phyloP scores from a whole-genome alignment of 2,113 vertebrate genomes.

The Sander lucioperca region DNA sequence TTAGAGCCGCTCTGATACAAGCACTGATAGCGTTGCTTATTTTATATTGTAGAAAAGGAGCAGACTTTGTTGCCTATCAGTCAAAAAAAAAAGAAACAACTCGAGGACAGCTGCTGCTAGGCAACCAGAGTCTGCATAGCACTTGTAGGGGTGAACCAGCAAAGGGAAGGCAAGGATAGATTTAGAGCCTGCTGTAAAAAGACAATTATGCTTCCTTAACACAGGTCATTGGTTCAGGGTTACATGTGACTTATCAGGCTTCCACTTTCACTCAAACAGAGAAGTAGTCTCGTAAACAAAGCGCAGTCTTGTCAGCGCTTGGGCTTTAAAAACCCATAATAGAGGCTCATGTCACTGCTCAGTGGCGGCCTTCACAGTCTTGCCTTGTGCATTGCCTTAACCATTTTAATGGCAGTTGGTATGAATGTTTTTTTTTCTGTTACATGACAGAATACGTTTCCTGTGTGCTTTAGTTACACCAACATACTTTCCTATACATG shows the following conservation, averaged over 20 bases:
- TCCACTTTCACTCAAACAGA: constrained; percentile 64
- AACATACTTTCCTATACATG: neutral
- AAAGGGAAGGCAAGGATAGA: constrained; percentile 49
- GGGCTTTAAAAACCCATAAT: constrained; percentile 49
- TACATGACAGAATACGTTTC: neutral
- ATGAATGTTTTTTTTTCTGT: constrained; percentile 6
- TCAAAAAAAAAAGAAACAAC: constrained; percentile 42
- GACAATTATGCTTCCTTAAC: constrained; percentile 82
- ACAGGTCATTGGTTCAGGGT: constrained; percentile 81
- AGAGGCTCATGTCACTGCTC: constrained; percentile 41
- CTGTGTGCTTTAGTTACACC: neutral
- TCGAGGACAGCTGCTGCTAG: constrained; percentile 81
- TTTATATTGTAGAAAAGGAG: constrained; percentile 22
- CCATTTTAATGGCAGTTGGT: constrained; percentile 38
- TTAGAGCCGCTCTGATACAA: constrained; percentile 9
- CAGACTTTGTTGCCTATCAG: constrained; percentile 65
- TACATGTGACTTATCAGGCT: constrained; percentile 65
- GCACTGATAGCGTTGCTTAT: constrained; percentile 38
- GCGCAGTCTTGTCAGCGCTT: neutral
- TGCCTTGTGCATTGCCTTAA: constrained; percentile 13
- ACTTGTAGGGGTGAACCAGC: constrained; percentile 41
- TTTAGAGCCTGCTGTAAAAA: constrained; percentile 79
- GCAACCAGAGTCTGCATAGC: constrained; percentile 65
- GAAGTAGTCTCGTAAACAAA: constrained; percentile 68
- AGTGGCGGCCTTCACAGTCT: constrained; percentile 34